Evolutionary conservation across 2,113 vertebrate species (phyloP).

Genomic region (Tiliqua scincoides): DNA sequence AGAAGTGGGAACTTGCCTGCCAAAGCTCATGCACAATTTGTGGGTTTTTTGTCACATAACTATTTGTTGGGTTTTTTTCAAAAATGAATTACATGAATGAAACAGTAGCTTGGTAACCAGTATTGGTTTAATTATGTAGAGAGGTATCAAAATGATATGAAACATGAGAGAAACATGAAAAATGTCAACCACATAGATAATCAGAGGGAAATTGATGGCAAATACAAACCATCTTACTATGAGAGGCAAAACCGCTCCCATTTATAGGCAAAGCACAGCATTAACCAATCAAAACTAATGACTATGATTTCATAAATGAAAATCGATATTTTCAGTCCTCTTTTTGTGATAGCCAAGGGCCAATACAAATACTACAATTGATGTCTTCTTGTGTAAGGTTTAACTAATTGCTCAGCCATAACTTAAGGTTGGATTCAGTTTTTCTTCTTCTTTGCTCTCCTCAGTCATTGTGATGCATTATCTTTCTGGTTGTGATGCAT

Average conservation of each 20-base stretch:
- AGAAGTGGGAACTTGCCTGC: neutral
- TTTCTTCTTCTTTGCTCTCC: neutral
- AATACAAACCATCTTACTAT: neutral
- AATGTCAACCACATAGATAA: slow-evolving; percentile 10
- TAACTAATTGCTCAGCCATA: neutral
- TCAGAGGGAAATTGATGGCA: neutral
- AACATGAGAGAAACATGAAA: neutral
- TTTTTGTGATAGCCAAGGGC: neutral
- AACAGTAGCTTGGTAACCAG: no score
- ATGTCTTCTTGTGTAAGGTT: neutral
- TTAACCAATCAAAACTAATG: neutral
- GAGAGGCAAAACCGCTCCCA: neutral
- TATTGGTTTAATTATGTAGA: neutral
- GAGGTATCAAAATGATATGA: neutral
- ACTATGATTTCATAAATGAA: neutral
- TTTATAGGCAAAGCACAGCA: neutral
- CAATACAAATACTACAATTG: neutral
- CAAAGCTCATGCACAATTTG: neutral
- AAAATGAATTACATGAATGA: neutral
- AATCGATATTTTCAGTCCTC: neutral
- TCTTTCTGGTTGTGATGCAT: no score
- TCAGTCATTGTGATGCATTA: no score
- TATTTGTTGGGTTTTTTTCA: neutral
- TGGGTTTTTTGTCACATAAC: neutral
- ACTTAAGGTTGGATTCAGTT: neutral